Conservation (phyloP, 2,888 invertebrate species). For the Petrophora chlorosata region DNA sequence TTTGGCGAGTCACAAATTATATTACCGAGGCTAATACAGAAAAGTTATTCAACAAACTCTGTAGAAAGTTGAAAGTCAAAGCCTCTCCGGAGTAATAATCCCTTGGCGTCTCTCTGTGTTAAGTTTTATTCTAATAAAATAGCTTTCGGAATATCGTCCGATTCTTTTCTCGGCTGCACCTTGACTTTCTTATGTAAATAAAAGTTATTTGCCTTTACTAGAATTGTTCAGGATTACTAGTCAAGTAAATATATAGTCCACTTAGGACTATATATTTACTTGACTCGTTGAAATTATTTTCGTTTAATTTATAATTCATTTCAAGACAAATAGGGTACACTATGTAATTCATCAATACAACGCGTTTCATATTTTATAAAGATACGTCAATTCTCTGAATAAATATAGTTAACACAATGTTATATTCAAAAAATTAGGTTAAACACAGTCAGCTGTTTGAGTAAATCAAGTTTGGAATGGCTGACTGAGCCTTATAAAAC, state of each 20-base stretch:
- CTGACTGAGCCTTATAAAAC: conserved; percentile 4
- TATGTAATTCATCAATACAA: no score
- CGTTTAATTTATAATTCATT: no score
- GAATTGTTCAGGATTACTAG: neutral
- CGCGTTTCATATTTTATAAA: no score
- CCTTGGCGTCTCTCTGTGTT: conserved; percentile 52
- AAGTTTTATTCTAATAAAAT: conserved; percentile 59
- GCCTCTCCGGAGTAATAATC: conserved; percentile 64
- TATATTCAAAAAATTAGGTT: no score
- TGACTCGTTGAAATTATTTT: no score
- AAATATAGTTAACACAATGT: no score
- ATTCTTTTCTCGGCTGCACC: conserved; percentile 21
- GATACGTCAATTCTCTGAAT: no score
- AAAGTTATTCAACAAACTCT: conserved; percentile 71
- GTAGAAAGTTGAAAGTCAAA: conserved; percentile 68
- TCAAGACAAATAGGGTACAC: no score
- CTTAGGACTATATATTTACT: no score
- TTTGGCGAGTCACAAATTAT: conserved; percentile 57
- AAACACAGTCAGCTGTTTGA: no score
- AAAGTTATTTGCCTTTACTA: neutral
- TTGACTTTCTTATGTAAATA: conserved; percentile 11
- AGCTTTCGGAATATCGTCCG: conserved; percentile 41
- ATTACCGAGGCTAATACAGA: conserved; percentile 65
- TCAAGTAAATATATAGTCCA: no score
- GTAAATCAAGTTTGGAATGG: no score